phyloP scores from a whole-genome alignment of 2,888 invertebrate species.

The Cactoblastis cactorum region DNA sequence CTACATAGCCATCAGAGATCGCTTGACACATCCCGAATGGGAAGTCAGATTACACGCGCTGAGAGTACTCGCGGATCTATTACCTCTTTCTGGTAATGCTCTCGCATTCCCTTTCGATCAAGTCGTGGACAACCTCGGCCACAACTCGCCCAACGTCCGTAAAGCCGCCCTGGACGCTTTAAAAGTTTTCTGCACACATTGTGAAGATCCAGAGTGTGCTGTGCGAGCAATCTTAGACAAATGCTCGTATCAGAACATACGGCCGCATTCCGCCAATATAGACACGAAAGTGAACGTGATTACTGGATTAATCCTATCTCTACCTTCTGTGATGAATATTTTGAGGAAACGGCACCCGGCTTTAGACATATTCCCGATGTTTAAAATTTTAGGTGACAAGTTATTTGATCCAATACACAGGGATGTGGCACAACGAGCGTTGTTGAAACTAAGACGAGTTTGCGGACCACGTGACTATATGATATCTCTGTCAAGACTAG shows the following conservation, averaged over 20 bases:
- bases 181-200: slow-evolving; percentile 84
- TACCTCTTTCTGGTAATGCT: slow-evolving; percentile 85
- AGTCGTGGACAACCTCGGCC: slow-evolving; percentile 88
- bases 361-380: slow-evolving; percentile 71
- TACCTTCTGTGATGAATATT: slow-evolving; percentile 81
- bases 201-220: slow-evolving; percentile 83
- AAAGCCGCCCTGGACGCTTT: slow-evolving; percentile 89
- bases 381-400: slow-evolving; percentile 77
- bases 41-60: slow-evolving; percentile 91
- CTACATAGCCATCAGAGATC: slow-evolving; percentile 85
- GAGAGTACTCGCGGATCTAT: slow-evolving; percentile 87
- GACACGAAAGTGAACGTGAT: slow-evolving; percentile 77
- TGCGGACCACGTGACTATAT: slow-evolving; percentile 84
- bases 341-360: slow-evolving; percentile 67
- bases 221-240: slow-evolving; percentile 82
- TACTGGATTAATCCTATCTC: slow-evolving; percentile 82
- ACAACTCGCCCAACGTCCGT: slow-evolving; percentile 88
- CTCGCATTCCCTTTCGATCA: slow-evolving; percentile 86
- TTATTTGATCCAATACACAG: slow-evolving; percentile 76
- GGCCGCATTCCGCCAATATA: slow-evolving; percentile 72
- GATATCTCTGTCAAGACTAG: slow-evolving; percentile 66
- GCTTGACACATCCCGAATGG: slow-evolving; percentile 89
- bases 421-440: slow-evolving; percentile 85
- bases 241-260: slow-evolving; percentile 81
- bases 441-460: slow-evolving; percentile 84